Base-by-base conservation (phyloP, 2,113 vertebrate genomes). In the Hydrochoerus hydrochaeris region DNA sequence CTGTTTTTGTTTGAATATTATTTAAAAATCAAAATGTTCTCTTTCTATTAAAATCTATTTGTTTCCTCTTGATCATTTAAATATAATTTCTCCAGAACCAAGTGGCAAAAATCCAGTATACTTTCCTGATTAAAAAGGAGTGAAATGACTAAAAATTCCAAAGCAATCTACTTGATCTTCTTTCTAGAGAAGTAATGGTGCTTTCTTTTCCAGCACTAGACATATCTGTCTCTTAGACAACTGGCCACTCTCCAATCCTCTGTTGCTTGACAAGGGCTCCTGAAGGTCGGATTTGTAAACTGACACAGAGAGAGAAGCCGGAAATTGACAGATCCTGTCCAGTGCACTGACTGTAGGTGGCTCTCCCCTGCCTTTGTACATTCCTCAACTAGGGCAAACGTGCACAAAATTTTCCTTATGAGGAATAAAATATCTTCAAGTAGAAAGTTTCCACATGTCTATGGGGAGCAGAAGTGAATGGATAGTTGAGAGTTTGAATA, bases 31-130 rank as follows among this genome's bases (percentile, higher is more conserved):
- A 80, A 89, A 22, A 41, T 44, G 22, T 35, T 86, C 22, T 69
- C 67, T 91, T 92, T 73, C 49, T n/a, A 26, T 67, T 93, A 71
- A 95, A 85, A 11, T 65, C 35, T 81, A 3, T 19, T 46, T 28
- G 75, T 65, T 88, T 81, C 11, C 63, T 87, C 32, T n/a, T 49
- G 30, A 65, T 95, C 57, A 89, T 62, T 91, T 88, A 96, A 80
- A 44, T 20, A 63, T 20, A 90, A 83, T 77, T 71, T 88, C 60
- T 85, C 35, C 60, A 49, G 24, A 90, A 58, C 60, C 77, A 71
- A 91, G 32, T 84, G 52, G 54, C 3, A 93, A 91, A 95, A 83
- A 7, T 91, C 38, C 7, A 54, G 32, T 44, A 11, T 60, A 22
- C 54, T 96, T 92, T 94, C n/a, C 30, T 78, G 54, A 80, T 57